Evolutionary conservation across 2,113 vertebrate species (phyloP), one percentile per base, ranked within the genome.

Genomic region (Melanerpes aurifrons): DNA sequence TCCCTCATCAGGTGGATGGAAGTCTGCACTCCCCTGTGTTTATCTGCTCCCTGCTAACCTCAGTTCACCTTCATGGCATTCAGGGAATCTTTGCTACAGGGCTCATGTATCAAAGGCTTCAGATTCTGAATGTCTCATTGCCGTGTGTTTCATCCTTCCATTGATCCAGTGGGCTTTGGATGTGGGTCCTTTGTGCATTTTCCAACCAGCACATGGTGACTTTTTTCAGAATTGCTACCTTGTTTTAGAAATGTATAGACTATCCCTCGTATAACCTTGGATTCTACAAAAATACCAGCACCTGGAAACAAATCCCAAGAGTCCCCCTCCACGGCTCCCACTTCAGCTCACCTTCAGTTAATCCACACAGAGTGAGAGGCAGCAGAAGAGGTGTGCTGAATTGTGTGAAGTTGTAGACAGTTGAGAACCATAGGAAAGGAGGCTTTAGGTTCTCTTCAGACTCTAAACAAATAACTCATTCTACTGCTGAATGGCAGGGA

Each of bases 1-100:
- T 79, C 86, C 87, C 82, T 93, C 86, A 85, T 92, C 92, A 96
- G 94, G 84, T 92, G 94, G 69, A 87, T 95, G 96, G 93, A 96
- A 91, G 95, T 95, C 83, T 93, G 91, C 17, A 0, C 92, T 87
- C 92, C 95, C 80, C 87, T 87, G 35, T 88, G 59, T 83, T 96
- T 97, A 94, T 92, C 91, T 95, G 80, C 64, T 96, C 82, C n/a
- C 58, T 69, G 81, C 90, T 96, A 92, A 95, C 87, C 95, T 95
- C 93, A 92, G 1, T 94, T 96, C 94, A 96, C 94, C 94, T 94
- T 48, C 5, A 3, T 90, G 92, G 68, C 70, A 96, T 90, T 45
- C 86, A 94, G 86, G 81, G 78, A 95, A 92, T 90, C 87, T 96
- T 97, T 94, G 92, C 90, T 92, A 91, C 81, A 89, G 78, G 93